phyloP scores from a whole-genome alignment of 2,888 invertebrate species.

The Eupithecia abbreviata region DNA sequence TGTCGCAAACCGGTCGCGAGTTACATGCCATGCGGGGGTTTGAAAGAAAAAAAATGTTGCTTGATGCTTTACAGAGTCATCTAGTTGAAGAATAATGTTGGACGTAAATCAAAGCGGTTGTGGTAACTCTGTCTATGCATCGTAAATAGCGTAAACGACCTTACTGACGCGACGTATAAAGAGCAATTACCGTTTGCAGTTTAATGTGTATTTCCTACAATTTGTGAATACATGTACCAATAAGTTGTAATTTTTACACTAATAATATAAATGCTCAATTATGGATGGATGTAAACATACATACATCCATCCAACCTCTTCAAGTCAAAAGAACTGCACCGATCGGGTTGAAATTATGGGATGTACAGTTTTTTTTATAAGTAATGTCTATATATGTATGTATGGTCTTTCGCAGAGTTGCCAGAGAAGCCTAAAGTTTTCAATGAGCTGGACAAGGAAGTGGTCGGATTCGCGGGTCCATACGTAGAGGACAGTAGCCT shows the following conservation, averaged over 20 bases:
- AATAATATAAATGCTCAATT: too few relatives aligned
- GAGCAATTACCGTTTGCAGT: not conserved
- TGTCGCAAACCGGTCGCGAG: too few relatives aligned
- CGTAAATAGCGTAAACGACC: too few relatives aligned
- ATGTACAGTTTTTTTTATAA: not conserved
- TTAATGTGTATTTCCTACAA: not conserved
- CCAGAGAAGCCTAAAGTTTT: constrained; percentile 89
- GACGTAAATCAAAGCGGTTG: not conserved
- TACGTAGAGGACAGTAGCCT: constrained; percentile 88
- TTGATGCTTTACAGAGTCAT: too few relatives aligned
- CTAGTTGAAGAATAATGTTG: not conserved
- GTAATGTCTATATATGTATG: too few relatives aligned
- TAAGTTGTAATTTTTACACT: not conserved
- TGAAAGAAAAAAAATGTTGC: too few relatives aligned
- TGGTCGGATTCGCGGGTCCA: constrained; percentile 87
- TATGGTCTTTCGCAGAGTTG: constrained; percentile 85
- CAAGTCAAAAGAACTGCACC: too few relatives aligned
- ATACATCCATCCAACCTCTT: too few relatives aligned
- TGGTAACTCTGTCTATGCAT: too few relatives aligned
- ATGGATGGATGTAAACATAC: too few relatives aligned
- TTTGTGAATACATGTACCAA: not conserved
- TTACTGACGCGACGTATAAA: not conserved
- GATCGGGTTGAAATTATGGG: too few relatives aligned
- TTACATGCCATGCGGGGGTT: too few relatives aligned
- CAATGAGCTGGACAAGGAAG: constrained; percentile 87